phyloP scores from a whole-genome alignment of 23 tunicate genomes.

The Oikopleura vanhoeffeni region DNA sequence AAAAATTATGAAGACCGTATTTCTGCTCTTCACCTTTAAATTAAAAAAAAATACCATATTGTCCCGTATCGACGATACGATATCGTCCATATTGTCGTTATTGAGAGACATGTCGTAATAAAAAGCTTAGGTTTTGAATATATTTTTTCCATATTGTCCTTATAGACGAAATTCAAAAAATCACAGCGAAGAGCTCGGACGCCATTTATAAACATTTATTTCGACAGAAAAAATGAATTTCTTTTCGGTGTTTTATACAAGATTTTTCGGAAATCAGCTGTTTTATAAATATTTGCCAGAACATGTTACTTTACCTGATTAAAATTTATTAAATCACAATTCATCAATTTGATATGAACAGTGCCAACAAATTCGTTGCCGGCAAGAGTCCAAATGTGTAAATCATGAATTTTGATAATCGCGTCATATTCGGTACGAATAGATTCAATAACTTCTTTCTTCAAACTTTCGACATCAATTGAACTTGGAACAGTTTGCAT shows the following conservation, averaged over 20 bases:
- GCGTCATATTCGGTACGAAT: constrained; percentile 18
- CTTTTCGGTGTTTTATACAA: too few relatives aligned
- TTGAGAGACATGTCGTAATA: too few relatives aligned
- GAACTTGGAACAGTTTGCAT: constrained; percentile 64
- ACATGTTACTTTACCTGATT: constrained; percentile 26
- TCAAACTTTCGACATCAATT: constrained; percentile 26
- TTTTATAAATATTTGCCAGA: background rate
- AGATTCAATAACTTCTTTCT: background rate
- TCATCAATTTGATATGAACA: constrained; percentile 45
- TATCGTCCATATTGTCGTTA: too few relatives aligned
- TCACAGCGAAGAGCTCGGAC: background rate
- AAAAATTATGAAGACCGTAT: too few relatives aligned
- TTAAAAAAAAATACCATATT: too few relatives aligned
- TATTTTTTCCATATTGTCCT: too few relatives aligned
- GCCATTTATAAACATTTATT: background rate
- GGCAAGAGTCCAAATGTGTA: constrained; percentile 85
- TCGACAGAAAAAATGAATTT: background rate
- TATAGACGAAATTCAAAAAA: too few relatives aligned
- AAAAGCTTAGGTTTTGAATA: too few relatives aligned
- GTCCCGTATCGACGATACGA: too few relatives aligned
- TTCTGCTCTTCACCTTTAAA: too few relatives aligned
- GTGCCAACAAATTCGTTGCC: constrained; percentile 70
- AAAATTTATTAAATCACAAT: constrained; percentile 29
- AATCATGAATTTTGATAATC: constrained; percentile 58
- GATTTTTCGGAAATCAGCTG: too few relatives aligned